Conservation (phyloP, 2,113 vertebrate genomes). For the Nyctibius bracteatus region DNA sequence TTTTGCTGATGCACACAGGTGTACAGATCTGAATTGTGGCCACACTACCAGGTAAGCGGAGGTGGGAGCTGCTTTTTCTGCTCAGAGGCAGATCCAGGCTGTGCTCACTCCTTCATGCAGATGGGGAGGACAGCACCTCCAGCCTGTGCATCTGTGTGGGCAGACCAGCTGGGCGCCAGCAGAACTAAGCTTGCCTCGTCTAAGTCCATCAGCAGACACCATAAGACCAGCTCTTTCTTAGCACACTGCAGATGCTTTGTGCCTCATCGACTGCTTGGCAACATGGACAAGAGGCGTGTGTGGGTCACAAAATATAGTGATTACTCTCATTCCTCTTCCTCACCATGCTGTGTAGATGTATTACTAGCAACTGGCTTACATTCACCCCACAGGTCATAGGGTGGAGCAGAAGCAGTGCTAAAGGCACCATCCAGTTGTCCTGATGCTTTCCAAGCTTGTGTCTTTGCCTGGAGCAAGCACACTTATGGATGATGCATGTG, state of each 20-base stretch:
- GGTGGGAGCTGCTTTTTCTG: background rate
- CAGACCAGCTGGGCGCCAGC: conserved; percentile 30
- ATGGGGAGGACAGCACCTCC: background rate
- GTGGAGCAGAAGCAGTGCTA: background rate
- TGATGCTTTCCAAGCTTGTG: background rate
- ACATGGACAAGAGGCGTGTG: rapidly evolving
- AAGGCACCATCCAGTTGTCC: background rate
- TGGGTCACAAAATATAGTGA: background rate
- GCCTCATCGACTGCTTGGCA: background rate
- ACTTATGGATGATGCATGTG: background rate
- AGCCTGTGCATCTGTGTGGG: background rate
- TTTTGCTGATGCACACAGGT: background rate
- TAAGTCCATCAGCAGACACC: conserved; percentile 61
- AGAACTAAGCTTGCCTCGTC: conserved; percentile 38
- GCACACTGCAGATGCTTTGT: background rate
- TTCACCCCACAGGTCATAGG: background rate
- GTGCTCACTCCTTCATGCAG: background rate
- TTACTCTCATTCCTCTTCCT: background rate
- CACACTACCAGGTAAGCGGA: background rate
- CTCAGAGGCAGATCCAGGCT: background rate
- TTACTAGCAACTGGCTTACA: background rate
- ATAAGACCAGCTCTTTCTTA: conserved; percentile 51
- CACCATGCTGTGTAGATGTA: background rate
- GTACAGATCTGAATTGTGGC: background rate
- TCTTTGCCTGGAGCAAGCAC: background rate